phyloP scores from a whole-genome alignment of 2,888 invertebrate genomes.

The Drosophila planitibia region DNA sequence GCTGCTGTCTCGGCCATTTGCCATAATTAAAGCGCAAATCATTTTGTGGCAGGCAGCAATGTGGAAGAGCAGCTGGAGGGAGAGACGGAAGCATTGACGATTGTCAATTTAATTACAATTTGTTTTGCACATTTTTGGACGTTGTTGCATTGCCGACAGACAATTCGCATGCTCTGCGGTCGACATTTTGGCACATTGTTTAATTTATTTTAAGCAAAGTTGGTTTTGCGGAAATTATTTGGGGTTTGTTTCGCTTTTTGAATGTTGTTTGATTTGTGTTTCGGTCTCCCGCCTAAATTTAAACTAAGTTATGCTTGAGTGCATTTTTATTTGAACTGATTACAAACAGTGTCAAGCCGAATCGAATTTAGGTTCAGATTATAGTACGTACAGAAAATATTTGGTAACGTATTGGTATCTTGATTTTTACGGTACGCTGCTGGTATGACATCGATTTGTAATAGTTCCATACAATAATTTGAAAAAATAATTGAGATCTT shows the following conservation, averaged over 20 bases:
- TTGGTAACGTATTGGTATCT: background rate
- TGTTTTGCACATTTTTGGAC: constrained; percentile 56
- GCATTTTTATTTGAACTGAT: background rate
- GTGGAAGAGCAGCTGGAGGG: background rate
- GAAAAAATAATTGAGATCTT: background rate
- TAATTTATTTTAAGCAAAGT: constrained; percentile 72
- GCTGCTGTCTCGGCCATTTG: constrained; percentile 39
- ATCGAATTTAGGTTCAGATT: background rate
- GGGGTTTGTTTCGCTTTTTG: constrained; percentile 31
- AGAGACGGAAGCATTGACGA: constrained; percentile 19
- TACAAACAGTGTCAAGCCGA: background rate
- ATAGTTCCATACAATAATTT: background rate
- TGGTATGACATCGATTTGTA: background rate
- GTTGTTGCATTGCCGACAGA: constrained; percentile 26
- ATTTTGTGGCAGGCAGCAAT: constrained; percentile 34
- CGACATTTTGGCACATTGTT: constrained; percentile 67
- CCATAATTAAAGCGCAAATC: constrained; percentile 66
- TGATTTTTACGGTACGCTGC: too few relatives aligned
- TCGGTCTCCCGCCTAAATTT: constrained; percentile 1
- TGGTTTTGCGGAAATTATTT: constrained; percentile 60
- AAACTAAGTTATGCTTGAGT: background rate
- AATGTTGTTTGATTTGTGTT: constrained; percentile 31
- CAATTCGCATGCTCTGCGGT: constrained; percentile 62
- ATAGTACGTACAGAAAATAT: background rate
- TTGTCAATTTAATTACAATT: constrained; percentile 78